phyloP scores from a whole-genome alignment of 2,888 invertebrate species.

The Biston betularia region DNA sequence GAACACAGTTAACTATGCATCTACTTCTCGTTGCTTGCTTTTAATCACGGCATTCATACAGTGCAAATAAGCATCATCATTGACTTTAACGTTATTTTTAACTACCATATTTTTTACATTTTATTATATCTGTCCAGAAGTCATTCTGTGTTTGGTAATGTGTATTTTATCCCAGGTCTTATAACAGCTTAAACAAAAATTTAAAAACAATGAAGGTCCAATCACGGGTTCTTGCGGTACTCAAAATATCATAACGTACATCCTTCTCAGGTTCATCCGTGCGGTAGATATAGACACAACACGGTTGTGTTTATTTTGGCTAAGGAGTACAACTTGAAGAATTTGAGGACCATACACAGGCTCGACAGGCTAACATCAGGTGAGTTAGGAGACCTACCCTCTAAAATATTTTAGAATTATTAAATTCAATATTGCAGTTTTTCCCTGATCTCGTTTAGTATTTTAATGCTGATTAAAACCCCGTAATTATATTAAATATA shows the following conservation, averaged over 20 bases:
- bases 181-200: conserved; percentile 3
- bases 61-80: conserved; percentile 6
- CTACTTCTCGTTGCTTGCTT: conserved; percentile 38
- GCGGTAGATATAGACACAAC: conserved; percentile 99
- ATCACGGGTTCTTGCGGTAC: conserved; percentile 22
- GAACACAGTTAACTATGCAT: conserved; percentile 10
- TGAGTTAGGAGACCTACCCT: conserved; percentile 42
- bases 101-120: no score
- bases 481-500: no score
- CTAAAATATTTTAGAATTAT: no score
- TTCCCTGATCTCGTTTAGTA: no score
- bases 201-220: conserved; percentile 19
- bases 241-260: conserved; percentile 33
- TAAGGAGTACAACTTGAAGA: conserved; percentile 97
- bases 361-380: conserved; percentile 98
- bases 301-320: conserved; percentile 98
- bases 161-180: not conserved
- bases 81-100: conserved; percentile 6
- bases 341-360: conserved; percentile 97
- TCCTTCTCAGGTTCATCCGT: conserved; percentile 94
- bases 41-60: conserved; percentile 32
- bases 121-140: no score
- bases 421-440: no score
- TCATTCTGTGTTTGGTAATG: not conserved
- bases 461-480: no score